phyloP scores from a whole-genome alignment of 2,888 invertebrate genomes.

The Artemia sp. region DNA sequence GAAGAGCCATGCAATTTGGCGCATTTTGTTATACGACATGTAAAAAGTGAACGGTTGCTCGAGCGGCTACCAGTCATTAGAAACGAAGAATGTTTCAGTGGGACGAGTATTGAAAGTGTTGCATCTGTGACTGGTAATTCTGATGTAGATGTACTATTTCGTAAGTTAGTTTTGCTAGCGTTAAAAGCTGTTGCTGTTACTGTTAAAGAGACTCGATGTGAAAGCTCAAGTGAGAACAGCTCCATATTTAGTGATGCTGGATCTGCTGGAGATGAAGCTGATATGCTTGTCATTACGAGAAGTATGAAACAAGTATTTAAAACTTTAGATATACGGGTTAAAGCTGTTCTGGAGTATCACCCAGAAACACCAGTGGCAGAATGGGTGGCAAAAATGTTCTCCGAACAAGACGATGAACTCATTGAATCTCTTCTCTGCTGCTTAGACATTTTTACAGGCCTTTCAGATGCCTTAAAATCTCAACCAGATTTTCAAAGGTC shows the following conservation, averaged over 20 bases:
- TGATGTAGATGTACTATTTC: slow-evolving; percentile 58
- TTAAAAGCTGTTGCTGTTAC: slow-evolving; percentile 75
- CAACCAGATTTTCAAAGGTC: slow-evolving; percentile 41
- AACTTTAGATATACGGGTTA: slow-evolving; percentile 63
- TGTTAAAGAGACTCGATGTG: slow-evolving; percentile 71
- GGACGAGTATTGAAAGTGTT: slow-evolving; percentile 30
- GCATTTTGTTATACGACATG: slow-evolving; percentile 64
- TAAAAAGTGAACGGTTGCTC: slow-evolving; percentile 61
- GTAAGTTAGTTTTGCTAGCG: slow-evolving; percentile 68
- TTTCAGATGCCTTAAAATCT: slow-evolving; percentile 44
- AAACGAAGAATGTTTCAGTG: slow-evolving; percentile 37
- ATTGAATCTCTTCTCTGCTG: slow-evolving; percentile 85
- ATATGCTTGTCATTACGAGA: slow-evolving; percentile 70
- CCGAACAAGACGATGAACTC: slow-evolving; percentile 75
- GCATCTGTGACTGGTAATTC: slow-evolving; percentile 25
- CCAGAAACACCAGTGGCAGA: slow-evolving; percentile 73
- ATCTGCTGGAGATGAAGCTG: slow-evolving; percentile 48
- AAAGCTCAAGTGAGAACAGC: slow-evolving; percentile 54
- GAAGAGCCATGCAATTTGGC: slow-evolving; percentile 75
- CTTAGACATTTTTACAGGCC: slow-evolving; percentile 66
- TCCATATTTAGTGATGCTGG: slow-evolving; percentile 55
- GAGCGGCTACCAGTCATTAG: slow-evolving; percentile 37
- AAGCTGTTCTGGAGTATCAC: slow-evolving; percentile 61
- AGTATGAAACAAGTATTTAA: slow-evolving; percentile 57
- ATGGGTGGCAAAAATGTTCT: slow-evolving; percentile 69